phyloP scores from a whole-genome alignment of 2,113 vertebrate genomes.

The Laticauda colubrina region DNA sequence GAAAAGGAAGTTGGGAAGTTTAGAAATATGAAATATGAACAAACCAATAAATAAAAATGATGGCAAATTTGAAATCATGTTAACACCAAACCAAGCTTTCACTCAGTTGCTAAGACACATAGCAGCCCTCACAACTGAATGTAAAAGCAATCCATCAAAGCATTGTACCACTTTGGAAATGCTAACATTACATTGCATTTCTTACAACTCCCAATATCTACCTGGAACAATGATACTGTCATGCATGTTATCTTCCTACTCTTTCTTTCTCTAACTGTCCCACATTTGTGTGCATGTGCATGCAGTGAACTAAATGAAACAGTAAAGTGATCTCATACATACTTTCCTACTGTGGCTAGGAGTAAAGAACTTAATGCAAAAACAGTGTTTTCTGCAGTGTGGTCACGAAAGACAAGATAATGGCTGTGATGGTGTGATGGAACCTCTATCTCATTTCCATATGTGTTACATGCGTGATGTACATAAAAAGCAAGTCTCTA shows the following conservation, averaged over 20 bases:
- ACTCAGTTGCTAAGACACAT: background rate
- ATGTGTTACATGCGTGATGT: background rate
- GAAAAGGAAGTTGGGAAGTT: background rate
- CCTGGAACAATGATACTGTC: background rate
- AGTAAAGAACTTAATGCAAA: background rate
- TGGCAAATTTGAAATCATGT: background rate
- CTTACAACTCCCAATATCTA: background rate
- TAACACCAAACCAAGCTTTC: background rate
- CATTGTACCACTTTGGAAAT: background rate
- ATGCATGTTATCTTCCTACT: background rate
- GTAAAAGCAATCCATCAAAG: background rate
- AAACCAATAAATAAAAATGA: background rate
- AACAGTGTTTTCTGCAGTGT: background rate
- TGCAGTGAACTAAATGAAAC: background rate
- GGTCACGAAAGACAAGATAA: background rate
- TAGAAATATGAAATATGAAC: background rate
- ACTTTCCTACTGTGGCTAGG: background rate
- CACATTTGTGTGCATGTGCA: background rate
- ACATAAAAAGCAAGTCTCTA: background rate
- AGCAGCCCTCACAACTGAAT: background rate
- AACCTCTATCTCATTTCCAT: background rate
- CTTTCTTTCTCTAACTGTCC: background rate
- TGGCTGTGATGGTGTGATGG: background rate
- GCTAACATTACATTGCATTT: background rate
- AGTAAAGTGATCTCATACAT: background rate